Base-by-base conservation (phyloP, 64 coral and sea anemone genomes). In the Stichodactyla mertensii region DNA sequence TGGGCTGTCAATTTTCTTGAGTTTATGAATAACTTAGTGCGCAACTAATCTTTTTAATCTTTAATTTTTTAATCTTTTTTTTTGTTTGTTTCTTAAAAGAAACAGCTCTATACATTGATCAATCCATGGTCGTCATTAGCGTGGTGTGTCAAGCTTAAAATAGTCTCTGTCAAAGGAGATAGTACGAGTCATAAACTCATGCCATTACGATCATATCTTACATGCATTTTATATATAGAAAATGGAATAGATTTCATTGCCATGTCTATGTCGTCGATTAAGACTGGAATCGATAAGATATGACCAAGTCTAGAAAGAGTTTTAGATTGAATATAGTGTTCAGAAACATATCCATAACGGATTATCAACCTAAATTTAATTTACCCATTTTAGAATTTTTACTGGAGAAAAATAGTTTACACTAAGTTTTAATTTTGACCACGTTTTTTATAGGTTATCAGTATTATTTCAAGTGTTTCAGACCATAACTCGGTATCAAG, bases 361-460 rank as follows among this genome's bases (percentile, higher is more conserved):
- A 58, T 58, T 58, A 58, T 58, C 8, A 58, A 58, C 56, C 14
- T 74, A 0, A 31, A 74, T 74, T 74, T 36, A 74, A n/a, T 74
- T 66, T 66, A 66, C 62, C n/a, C 24, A 27, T 31, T 23, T 4
- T n/a, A 9, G 9, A 74, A 4, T 8, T 31, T 23, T 12, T 11
- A 31, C n/a, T n/a, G 11, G 11, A 6, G 23, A 7, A 66, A n/a
- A n/a, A n/a, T 7, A 20, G 62, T 66, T 7, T 66, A 66, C 8
- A 66, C 19, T 66, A 74, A 23, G 23, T 31, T 74, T 74, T n/a
- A 74, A 4, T 26, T 15, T 58, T 58, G 8, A 58, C 7, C 69
- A 74, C 24, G 69, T 74, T 74, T 31, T 74, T 74, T 74, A 74
- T 74, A 10, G 26, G 69, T 74, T 74, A 74, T 74, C 69, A 27